Evolutionary conservation across 1,140 invertebrate species (phyloP), one percentile per base, ranked within the genome.

Genomic region (Caerostris darwini): DNA sequence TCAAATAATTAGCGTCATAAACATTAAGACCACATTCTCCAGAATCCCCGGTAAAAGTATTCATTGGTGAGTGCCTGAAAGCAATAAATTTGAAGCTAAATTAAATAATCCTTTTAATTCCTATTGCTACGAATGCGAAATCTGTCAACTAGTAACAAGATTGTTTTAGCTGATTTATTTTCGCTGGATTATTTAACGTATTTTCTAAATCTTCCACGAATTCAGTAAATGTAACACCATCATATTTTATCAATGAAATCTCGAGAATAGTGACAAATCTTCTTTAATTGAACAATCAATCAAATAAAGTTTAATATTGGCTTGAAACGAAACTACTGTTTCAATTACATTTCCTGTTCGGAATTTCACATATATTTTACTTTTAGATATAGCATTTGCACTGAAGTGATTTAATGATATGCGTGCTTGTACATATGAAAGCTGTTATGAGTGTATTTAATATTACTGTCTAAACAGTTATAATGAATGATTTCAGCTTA

Each of bases 271-370:
- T 10, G 7, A 59, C 56, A 59, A 85, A 85, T 85, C 83, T 85
- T 57, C 57, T 85, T 85, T 85, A 85, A 85, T 59, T 10, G 83
- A 85, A 57, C n/a, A 85, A 85, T 85, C 58, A 85, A 85, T 85
- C 34, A 50, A 12, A 14, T 77, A 8, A 58, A 17, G 56, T 57
- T 57, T 5, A 85, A 85, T 85, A 19, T 34, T 59, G 54, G 50
- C 57, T 19, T n/a, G 17, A 85, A 58, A 85, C 58, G 53, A n/a
- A 59, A 59, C 56, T 17, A 58, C 34, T 85, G 56, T 85, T 85
- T 59, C 57, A 10, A 57, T 19, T n/a, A 85, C n/a, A 50, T 7
- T 58, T 85, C 57, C 57, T 54, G 3, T 19, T 10, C 34, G 83
- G 56, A 85, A 58, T 85, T 57, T 57, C 17, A 5, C 10, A 12